Percentiles rank a stretch among this genome's conserved stretches.
Evolutionary conservation across 2,113 vertebrate genomes (phyloP).

Genomic region (Mormyrus lacerda): DNA sequence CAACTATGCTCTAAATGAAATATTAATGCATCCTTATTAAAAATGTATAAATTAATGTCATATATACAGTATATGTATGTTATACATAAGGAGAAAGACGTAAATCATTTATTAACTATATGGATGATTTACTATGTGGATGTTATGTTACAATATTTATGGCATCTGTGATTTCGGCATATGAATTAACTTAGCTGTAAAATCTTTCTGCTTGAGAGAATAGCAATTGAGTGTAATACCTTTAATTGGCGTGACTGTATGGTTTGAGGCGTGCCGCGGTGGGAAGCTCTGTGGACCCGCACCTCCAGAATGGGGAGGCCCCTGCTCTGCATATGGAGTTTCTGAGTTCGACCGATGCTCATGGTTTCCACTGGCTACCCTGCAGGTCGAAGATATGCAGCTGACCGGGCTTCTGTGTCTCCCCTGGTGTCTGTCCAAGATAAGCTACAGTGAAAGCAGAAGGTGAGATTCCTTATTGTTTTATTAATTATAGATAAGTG

Average conservation of each 20-base stretch:
- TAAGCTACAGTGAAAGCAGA: neutral
- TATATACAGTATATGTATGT: neutral
- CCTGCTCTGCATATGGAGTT: neutral
- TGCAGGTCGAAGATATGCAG: neutral
- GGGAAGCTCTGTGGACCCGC: neutral
- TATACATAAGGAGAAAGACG: neutral
- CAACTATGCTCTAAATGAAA: neutral
- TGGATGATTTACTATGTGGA: neutral
- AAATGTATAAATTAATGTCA: neutral
- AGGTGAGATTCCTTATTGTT: neutral
- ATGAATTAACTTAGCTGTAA: neutral
- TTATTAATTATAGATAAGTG: neutral
- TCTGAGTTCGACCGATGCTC: neutral
- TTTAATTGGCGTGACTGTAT: neutral
- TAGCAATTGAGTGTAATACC: neutral
- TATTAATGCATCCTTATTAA: neutral
- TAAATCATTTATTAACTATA: neutral
- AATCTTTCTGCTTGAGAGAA: neutral
- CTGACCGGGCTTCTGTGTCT: neutral
- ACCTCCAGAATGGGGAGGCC: neutral
- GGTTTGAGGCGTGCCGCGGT: neutral
- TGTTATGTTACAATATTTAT: neutral
- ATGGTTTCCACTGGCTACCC: neutral
- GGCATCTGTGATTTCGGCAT: neutral
- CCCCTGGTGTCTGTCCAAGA: neutral